These are phyloP conservation scores for Oedothorax gibbosus DNA, from an alignment of 1,140 invertebrate genomes.

Conservation along the genomic window DNA sequence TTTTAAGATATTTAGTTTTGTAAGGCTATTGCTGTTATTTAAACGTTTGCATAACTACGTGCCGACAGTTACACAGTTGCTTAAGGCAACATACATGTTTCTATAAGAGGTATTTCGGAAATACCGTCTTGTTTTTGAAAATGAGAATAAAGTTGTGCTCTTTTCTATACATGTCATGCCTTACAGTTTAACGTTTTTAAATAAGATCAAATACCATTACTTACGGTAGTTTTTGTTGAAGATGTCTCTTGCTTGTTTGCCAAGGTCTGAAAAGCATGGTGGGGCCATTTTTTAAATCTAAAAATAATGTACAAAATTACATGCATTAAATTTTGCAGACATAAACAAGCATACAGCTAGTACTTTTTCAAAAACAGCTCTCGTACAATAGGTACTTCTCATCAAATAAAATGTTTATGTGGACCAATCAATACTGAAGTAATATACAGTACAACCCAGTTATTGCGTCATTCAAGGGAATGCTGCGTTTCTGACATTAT, in stretches of 20 bases:
- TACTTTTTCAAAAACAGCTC: no score
- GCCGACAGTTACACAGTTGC: no score
- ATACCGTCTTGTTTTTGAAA: not conserved
- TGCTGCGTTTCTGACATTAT: no score
- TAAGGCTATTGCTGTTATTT: no score
- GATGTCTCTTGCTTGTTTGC: slow-evolving; percentile 93
- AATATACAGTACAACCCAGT: no score
- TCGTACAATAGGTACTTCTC: no score
- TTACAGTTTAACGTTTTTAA: not conserved
- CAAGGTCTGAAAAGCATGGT: slow-evolving; percentile 93
- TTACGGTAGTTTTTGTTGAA: slow-evolving; percentile 93
- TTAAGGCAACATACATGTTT: no score
- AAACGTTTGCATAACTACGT: no score
- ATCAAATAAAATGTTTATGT: no score
- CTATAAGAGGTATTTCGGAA: not conserved
- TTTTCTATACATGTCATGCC: not conserved
- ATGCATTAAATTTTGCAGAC: not conserved
- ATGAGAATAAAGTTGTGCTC: not conserved
- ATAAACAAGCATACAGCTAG: not conserved
- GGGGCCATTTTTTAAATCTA: slow-evolving; percentile 78
- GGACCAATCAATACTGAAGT: no score
- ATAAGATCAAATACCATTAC: not conserved
- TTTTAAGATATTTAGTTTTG: no score
- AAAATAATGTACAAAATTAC: not conserved
- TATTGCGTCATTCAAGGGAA: no score